These are phyloP conservation scores for Apostichopus parvimensis DNA, from an alignment of 35 echinoderm and acorn worm species.

Conservation along the genomic window DNA sequence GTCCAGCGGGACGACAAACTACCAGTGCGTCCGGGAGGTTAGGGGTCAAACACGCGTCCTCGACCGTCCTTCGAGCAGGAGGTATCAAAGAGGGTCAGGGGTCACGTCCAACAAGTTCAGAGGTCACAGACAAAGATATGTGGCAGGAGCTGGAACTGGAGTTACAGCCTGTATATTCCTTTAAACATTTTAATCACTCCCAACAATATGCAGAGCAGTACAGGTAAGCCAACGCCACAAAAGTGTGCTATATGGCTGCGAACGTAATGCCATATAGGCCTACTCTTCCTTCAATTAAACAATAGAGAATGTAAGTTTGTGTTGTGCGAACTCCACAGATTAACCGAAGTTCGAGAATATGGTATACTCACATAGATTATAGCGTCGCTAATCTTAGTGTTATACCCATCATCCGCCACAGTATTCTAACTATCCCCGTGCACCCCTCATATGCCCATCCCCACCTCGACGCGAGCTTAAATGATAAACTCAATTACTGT, in stretches of 20 bases:
- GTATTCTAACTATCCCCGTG: too few relatives aligned
- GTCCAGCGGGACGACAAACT: not conserved
- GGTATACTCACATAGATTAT: too few relatives aligned
- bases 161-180: conserved; percentile 45
- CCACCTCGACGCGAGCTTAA: too few relatives aligned
- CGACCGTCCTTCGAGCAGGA: conserved; percentile 2
- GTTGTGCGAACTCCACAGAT: not conserved
- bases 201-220: conserved; percentile 66
- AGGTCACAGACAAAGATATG: conserved; percentile 14
- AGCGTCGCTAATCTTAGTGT: too few relatives aligned
- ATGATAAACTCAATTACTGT: too few relatives aligned
- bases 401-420: too few relatives aligned
- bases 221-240: conserved; percentile 40
- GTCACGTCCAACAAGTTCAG: conserved; percentile 48
- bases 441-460: too few relatives aligned
- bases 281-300: not conserved
- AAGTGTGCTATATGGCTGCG: too few relatives aligned
- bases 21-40: conserved; percentile 58
- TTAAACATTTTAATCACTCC: conserved; percentile 65
- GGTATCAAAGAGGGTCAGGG: not conserved
- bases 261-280: too few relatives aligned
- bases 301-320: not conserved
- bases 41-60: conserved; percentile 26
- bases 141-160: conserved; percentile 23
- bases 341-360: too few relatives aligned